Evolutionary conservation across 2,797 vertebrate genomes (phyloP), one percentile per base, ranked within the genome.

Genomic region (Remorina albescens): DNA sequence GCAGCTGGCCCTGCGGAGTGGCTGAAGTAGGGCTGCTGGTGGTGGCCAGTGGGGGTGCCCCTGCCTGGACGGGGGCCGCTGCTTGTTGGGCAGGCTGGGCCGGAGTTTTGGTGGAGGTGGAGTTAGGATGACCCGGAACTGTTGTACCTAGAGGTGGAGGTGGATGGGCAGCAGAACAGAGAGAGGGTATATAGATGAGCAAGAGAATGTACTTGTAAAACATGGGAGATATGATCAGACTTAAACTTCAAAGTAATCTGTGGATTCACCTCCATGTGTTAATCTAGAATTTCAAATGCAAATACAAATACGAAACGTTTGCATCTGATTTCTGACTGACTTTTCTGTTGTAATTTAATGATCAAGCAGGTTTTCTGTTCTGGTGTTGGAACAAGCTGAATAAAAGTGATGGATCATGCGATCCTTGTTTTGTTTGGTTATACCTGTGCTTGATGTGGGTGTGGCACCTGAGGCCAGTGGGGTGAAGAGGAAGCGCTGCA

Each of bases 401-500:
- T 39, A n/a, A 21, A 55, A 60, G 1, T 0, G 37, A 56, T 39
- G 41, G 3, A 30, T 5, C 1, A 5, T 34, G 10, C 23, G 16
- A 47, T 51, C 9, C 6, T 21, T n/a, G 4, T n/a, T 41, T 11
- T 28, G 37, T 58, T 11, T 44, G 12, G 2, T 18, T 49, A 75
- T 93, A 98, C 97, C 96, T 76, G 96, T 94, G 80, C 93, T 92
- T 5, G 96, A 90, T 0, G 96, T 94, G 42, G 89, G 89, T 2
- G 95, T 92, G 72, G 94, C 88, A 16, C 95, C 86, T 0, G 96
- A 91, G 10, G 93, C 86, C n/a, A 97, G 30, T 0, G 97, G 96
- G 1, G 98, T 99, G 86, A 99, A 99, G 49, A 99, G 96, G 90
- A 99, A 99, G 34, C 97, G 96, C 67, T 99, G 98, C 74, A 98